These are phyloP conservation scores for Dermatemys mawii DNA, from an alignment of 2,113 vertebrate species.

Conservation along the genomic window DNA sequence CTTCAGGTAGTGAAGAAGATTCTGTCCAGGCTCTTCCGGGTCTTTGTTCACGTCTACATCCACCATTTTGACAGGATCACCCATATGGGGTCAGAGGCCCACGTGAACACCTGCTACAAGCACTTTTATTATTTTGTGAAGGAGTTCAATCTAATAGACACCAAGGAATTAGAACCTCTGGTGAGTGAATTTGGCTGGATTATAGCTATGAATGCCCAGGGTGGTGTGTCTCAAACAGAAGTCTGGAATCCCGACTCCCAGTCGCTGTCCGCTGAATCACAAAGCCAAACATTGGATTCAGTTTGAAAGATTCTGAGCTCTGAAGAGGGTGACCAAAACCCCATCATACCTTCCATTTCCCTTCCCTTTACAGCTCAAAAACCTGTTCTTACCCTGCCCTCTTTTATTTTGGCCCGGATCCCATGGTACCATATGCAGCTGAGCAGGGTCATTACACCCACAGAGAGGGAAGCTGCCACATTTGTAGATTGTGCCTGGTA, in stretches of 20 bases:
- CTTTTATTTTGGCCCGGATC: neutral
- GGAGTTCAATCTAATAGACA: constrained; percentile 95
- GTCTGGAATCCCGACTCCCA: neutral
- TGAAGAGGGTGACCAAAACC: neutral
- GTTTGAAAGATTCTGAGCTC: neutral
- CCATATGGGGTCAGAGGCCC: constrained; percentile 96
- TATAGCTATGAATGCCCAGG: too few relatives aligned
- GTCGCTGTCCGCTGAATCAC: neutral
- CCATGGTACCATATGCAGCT: neutral
- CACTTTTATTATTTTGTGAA: constrained; percentile 98
- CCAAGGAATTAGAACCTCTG: constrained; percentile 98
- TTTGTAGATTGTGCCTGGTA: neutral
- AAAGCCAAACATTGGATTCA: fast-evolving
- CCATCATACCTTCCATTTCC: neutral
- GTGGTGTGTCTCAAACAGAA: neutral
- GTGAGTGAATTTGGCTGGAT: constrained; percentile 77
- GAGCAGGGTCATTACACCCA: neutral
- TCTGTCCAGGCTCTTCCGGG: constrained; percentile 95
- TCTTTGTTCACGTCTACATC: constrained; percentile 99
- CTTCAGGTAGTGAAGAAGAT: constrained; percentile 97
- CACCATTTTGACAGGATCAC: constrained; percentile 96
- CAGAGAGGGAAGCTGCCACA: fast-evolving
- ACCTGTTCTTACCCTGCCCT: neutral
- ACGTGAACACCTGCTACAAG: constrained; percentile 99
- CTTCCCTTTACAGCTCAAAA: neutral